Percentiles rank a stretch among this genome's conserved stretches.
phyloP scores from a whole-genome alignment of 2,113 vertebrate species.

The Gracilinanus agilis region DNA sequence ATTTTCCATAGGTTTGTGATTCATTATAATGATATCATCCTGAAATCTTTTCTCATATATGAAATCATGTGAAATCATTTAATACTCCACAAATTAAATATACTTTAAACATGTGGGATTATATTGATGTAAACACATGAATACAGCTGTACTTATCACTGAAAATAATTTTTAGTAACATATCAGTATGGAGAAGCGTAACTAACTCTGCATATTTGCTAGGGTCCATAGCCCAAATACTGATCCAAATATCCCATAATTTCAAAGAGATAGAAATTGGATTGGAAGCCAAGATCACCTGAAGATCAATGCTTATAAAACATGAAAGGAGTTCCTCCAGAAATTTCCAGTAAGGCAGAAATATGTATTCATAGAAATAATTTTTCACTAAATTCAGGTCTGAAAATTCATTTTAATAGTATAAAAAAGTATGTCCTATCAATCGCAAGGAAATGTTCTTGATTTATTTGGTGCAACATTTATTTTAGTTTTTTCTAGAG shows the following conservation, averaged over 20 bases:
- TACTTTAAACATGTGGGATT: conserved; percentile 53
- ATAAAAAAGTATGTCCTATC: conserved; percentile 27
- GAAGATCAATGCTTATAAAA: conserved; percentile 45
- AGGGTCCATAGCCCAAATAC: background rate
- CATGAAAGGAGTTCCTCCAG: conserved; percentile 46
- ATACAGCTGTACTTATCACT: conserved; percentile 39
- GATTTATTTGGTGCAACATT: background rate
- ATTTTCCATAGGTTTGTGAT: conserved; percentile 44
- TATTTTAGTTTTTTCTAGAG: background rate
- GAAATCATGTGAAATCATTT: conserved; percentile 45
- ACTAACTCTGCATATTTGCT: conserved; percentile 45
- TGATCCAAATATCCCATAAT: conserved; percentile 31
- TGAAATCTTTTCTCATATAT: conserved; percentile 41
- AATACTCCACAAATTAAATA: conserved; percentile 50
- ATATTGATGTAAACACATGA: conserved; percentile 26
- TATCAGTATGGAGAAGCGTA: conserved; percentile 27
- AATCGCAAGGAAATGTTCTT: conserved; percentile 38
- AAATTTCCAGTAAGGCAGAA: conserved; percentile 46
- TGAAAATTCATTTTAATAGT: conserved; percentile 43
- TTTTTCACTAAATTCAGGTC: conserved; percentile 41
- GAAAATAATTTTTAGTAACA: conserved; percentile 55
- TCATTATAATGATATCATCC: conserved; percentile 35
- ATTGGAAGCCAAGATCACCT: conserved; percentile 7
- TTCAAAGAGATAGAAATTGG: conserved; percentile 37
- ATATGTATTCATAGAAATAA: conserved; percentile 34